Evolutionary conservation across 1,140 invertebrate genomes (phyloP).

Genomic region (Saccostrea cuccullata): DNA sequence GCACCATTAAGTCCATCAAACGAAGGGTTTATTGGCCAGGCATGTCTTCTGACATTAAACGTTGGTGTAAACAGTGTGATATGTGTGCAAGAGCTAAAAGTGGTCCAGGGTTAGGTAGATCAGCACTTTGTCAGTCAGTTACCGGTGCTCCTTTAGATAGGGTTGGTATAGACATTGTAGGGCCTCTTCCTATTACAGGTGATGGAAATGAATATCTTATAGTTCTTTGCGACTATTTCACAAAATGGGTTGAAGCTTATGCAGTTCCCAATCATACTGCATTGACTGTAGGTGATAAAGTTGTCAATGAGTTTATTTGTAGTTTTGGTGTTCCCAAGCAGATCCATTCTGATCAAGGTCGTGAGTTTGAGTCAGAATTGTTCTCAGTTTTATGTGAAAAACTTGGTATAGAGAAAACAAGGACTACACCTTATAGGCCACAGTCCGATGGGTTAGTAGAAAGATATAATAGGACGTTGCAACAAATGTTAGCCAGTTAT

Average conservation of each 20-base stretch:
- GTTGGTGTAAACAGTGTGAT: constrained; percentile 53
- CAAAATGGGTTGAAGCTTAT: no score
- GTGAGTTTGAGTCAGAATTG: constrained; percentile 62
- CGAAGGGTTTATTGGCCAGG: constrained; percentile 48
- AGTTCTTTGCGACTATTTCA: no score
- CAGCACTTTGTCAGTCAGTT: constrained; percentile 19
- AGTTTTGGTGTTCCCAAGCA: constrained; percentile 74
- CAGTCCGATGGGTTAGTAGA: constrained; percentile 63
- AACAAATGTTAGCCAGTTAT: constrained; percentile 48
- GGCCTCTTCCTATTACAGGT: constrained; percentile 11
- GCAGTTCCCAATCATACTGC: no score
- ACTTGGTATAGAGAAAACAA: constrained; percentile 58
- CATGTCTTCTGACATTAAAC: constrained; percentile 39
- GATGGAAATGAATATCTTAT: no score
- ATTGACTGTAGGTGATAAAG: constrained; percentile 48
- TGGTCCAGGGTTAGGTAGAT: constrained; percentile 46
- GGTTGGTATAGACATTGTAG: constrained; percentile 53
- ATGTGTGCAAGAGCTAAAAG: constrained; percentile 16
- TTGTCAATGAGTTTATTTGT: constrained; percentile 59
- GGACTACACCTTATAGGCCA: constrained; percentile 61
- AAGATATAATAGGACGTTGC: constrained; percentile 61
- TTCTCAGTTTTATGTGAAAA: constrained; percentile 55
- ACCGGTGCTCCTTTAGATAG: neutral
- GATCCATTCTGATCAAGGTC: constrained; percentile 75
- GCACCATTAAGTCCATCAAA: constrained; percentile 15